Conservation (phyloP, 2,113 vertebrate species). For the Phainopepla nitens region DNA sequence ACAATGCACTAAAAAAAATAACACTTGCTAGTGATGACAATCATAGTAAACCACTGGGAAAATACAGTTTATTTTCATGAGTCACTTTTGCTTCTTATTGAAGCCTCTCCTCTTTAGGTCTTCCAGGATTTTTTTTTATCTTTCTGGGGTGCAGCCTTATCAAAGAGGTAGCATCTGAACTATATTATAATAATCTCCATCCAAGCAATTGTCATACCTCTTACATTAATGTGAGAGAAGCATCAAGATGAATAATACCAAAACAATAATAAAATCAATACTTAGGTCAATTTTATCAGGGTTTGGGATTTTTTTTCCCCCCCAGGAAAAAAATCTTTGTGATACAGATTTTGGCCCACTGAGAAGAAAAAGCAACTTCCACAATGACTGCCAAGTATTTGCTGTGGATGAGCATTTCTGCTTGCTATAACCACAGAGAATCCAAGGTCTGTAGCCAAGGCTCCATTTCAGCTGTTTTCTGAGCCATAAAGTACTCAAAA, state of each 20-base stretch:
- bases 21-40: background rate
- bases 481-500: background rate
- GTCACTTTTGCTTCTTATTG: background rate
- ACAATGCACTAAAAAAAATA: background rate
- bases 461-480: background rate
- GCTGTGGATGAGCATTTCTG: background rate
- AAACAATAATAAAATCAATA: background rate
- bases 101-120: background rate
- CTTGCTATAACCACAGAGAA: background rate
- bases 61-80: background rate
- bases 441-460: background rate
- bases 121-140: background rate
- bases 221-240: background rate
- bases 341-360: background rate
- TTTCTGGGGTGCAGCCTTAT: background rate
- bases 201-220: background rate
- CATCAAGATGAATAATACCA: background rate
- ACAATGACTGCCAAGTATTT: background rate
- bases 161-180: background rate
- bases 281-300: background rate
- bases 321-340: background rate
- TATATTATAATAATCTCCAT: background rate
- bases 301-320: fast-evolving
- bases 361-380: background rate
- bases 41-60: background rate